Base-by-base conservation (phyloP, 2,888 invertebrate species). In the Eupithecia tripunctaria region DNA sequence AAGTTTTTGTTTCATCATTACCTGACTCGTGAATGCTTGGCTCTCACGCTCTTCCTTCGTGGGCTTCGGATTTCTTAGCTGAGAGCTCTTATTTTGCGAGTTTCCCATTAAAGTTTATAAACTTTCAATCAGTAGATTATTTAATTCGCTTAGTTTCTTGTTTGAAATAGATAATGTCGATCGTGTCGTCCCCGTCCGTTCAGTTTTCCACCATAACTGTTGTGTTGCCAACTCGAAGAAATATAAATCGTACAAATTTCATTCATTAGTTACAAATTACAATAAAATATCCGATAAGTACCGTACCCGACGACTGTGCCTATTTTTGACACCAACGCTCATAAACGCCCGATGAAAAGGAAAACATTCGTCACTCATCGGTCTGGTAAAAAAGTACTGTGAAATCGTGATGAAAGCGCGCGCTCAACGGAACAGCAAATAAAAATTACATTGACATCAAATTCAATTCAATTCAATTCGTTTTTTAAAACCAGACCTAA, bases 1-100 rank as follows among this genome's bases (percentile, higher is more conserved):
- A 92, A 93, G 89, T 92, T 93, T 93, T 90, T 87, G 81, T 87
- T 89, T 86, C 84, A 87, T 87, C 85, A 85, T 85, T 92, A 94
- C 94, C 92, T 94, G 94, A 86, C 93, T 94, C 75, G 92, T 86
- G 83, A 91, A 93, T 78, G 89, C 86, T 88, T 92, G 92, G 78
- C 86, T 88, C 84, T 93, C 91, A 80, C 90, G 88, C 80, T 89
- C 84, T 83, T 88, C 82, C 79, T 86, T 84, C 78, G 86, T 77
- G 78, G 88, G 88, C 71, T 90, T 91, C 79, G 86, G 85, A 82
- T 86, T 87, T 80, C 84, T 88, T 80, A 85, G 77, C 73, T 87
- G 85, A 82, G 81, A 86, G 80, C 80, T 88, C 82, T 87, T 94
- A 81, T 90, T 91, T 81, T 91, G 88, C 82, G 88, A 88, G 88